Evolutionary conservation across 1,140 invertebrate genomes (phyloP).

Genomic region (Diuraphis noxia): DNA sequence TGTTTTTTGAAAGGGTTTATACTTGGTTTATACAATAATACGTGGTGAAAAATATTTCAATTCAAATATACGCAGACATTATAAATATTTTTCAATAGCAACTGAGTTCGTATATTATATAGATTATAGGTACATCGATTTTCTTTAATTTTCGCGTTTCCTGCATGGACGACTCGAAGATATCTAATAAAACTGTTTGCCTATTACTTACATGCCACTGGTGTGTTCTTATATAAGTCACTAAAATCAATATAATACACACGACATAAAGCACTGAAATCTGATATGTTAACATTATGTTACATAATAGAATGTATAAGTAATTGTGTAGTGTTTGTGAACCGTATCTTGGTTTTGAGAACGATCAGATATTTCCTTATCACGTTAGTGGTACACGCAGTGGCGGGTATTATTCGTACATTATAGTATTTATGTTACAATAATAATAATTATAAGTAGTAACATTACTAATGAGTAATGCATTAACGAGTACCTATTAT

Average conservation of each 20-base stretch:
- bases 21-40: background rate
- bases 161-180: background rate
- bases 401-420: background rate
- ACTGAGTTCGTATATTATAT: background rate
- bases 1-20: background rate
- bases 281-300: conserved; percentile 3
- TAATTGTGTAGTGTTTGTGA: background rate
- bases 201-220: conserved; percentile 3
- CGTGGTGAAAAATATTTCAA: background rate
- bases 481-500: background rate
- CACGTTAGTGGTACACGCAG: background rate
- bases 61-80: background rate
- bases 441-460: too few species aligned
- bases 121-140: background rate
- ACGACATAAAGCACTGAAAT: background rate
- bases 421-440: background rate
- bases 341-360: background rate
- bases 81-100: background rate
- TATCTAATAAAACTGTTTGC: background rate
- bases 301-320: background rate
- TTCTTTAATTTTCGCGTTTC: background rate
- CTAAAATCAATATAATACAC: background rate
- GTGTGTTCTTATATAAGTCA: background rate
- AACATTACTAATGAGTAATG: background rate
- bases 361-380: background rate